Percentiles rank a stretch among this genome's conserved stretches.
phyloP scores from a whole-genome alignment of 2,113 vertebrate species.

The Pan paniscus region DNA sequence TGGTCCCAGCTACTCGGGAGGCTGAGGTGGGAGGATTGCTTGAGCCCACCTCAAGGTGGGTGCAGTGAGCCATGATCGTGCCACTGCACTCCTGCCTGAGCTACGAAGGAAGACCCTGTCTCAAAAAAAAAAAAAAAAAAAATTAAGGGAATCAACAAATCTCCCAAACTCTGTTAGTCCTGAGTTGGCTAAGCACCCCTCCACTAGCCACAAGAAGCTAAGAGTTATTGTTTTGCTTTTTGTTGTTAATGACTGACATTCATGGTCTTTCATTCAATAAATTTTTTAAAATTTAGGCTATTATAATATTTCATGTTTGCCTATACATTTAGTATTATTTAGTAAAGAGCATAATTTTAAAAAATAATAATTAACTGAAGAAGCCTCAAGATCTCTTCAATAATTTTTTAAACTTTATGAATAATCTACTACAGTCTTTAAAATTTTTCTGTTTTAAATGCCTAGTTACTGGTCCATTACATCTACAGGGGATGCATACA shows the following conservation, averaged over 20 bases:
- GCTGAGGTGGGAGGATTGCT: too few species aligned
- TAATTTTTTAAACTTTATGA: background rate
- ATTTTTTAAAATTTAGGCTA: background rate
- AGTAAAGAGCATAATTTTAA: background rate
- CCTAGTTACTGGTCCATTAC: background rate
- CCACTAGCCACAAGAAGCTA: background rate
- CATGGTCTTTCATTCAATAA: background rate
- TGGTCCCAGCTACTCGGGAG: too few species aligned
- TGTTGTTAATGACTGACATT: background rate
- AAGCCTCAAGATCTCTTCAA: background rate
- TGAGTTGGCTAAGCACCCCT: background rate
- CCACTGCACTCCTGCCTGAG: too few species aligned
- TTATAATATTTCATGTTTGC: background rate
- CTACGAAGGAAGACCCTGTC: too few species aligned
- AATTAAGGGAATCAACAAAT: background rate
- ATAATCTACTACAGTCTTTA: background rate
- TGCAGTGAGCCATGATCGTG: too few species aligned
- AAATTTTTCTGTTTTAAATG: slow-evolving; percentile 40
- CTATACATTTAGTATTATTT: background rate
- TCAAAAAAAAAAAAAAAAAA: too few species aligned
- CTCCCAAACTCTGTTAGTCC: background rate
- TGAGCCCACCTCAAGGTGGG: too few species aligned
- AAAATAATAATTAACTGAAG: slow-evolving; percentile 19
- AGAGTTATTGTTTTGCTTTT: background rate
- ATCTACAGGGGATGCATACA: background rate